Evolutionary conservation across 2,888 invertebrate genomes (phyloP), one percentile per base, ranked within the genome.

Genomic region (Meteorus cinctellus): DNA sequence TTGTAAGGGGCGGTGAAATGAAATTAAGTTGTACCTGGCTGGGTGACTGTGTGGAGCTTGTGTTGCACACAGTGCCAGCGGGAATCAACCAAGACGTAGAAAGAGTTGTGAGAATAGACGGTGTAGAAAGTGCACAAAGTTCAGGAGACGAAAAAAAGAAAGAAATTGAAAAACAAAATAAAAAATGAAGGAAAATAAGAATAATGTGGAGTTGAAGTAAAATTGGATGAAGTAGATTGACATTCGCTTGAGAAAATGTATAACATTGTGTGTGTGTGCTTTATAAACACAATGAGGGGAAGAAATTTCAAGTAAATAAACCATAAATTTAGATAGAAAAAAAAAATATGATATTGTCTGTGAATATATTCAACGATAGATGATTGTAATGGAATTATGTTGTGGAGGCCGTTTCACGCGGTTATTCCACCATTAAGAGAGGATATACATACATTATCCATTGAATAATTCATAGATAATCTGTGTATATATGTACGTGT

Each of bases 1-100:
- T 41, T 62, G 62, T 16, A 41, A 60, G 70, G 55, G 59, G 12
- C 14, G 72, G 72, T 75, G 73, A 75, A 79, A 80, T 80, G 73
- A 80, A 80, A 80, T 80, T 77, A 77, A 80, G 80, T 76, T 71
- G 77, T 77, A 72, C 76, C 73, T 76, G 75, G 12, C 60, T 36
- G 63, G 27, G 34, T 27, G 27, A 27, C 41, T 70, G n/a, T 31
- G 31, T 60, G 70, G 60, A 60, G 27, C 60, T 55, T 5, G 4
- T 55, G 55, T 55, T 19, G 31, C 60, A 70, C 60, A 41, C 70
- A 59, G 60, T 59, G 70, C 70, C 70, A 36, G 24, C 70, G 70
- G 70, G 60, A 60, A 70, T 70, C 70, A 70, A 70, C 51, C 70
- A 19, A 24, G 62, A 59, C 55, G 34, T 59, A 69, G 41, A 55